Evolutionary conservation across 2,797 vertebrate species (phyloP), one percentile per base, ranked within the genome.

Genomic region (Lates japonicus): DNA sequence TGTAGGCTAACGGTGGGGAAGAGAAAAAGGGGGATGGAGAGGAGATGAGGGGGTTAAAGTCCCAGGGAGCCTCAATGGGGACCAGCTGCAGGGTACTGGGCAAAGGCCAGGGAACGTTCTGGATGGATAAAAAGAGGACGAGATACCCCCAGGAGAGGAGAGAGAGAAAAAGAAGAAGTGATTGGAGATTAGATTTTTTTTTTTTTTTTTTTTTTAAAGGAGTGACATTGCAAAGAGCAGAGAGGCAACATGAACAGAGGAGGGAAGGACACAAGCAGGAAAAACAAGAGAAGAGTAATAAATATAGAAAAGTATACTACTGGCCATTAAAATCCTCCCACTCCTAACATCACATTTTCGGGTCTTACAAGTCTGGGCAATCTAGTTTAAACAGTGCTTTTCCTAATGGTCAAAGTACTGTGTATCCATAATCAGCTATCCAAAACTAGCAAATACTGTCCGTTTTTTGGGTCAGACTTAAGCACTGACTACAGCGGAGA

Each of bases 31-130:
- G 55, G 70, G 76, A 37, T 48, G 49, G 51, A 11, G 48, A 63
- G 72, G 77, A 82, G 84, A 78, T 77, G 83, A 62, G 65, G 83
- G 89, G 83, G 87, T 83, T 81, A 82, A 87, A 84, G 71, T 90
- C 80, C 78, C 49, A 55, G 75, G 51, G 71, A 90, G 78, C 29
- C 87, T 91, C 79, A 93, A 93, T 93, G 86, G 88, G 80, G 90
- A 93, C 88, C 93, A 94, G 90, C 93, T 93, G 92, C 86, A 90
- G 90, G 89, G 89, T 88, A 79, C 87, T 89, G 90, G 84, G 83
- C 60, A 88, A 77, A 74, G 88, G 85, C 92, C 86, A 93, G 83
- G 81, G 83, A 93, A 89, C 65, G 79, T 89, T 93, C 88, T 70
- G 74, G 83, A 76, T 85, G 89, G 87, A 88, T 82, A 70, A 71